phyloP scores from a whole-genome alignment of 2,888 invertebrate genomes.

The Sabatieria punctata region DNA sequence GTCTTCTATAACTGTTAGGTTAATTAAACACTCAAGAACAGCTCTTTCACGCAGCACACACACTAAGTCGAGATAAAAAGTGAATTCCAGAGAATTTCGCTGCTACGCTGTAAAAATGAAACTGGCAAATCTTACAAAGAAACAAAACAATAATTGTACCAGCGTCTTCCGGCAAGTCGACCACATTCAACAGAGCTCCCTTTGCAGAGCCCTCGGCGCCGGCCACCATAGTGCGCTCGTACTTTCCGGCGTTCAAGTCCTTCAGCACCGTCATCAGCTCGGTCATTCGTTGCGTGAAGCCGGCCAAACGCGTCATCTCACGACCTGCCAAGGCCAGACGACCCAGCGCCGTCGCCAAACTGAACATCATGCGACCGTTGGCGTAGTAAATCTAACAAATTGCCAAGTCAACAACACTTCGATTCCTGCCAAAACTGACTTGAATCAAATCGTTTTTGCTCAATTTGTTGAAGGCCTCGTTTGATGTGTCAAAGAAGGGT shows the following conservation, averaged over 20 bases:
- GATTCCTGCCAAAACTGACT: conserved; percentile 34
- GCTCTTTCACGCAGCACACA: too few species aligned
- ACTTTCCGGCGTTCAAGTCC: conserved; percentile 45
- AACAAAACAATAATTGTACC: too few species aligned
- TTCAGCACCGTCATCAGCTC: conserved; percentile 65
- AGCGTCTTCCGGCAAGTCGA: too few species aligned
- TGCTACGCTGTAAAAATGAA: too few species aligned
- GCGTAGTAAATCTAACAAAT: conserved; percentile 66
- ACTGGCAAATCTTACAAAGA: too few species aligned
- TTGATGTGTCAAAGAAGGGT: conserved; percentile 65
- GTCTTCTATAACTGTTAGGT: conserved; percentile 5
- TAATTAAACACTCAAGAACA: too few species aligned
- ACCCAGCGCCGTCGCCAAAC: conserved; percentile 91
- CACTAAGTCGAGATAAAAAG: too few species aligned
- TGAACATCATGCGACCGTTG: conserved; percentile 84
- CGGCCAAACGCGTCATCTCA: conserved; percentile 79
- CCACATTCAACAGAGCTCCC: too few species aligned
- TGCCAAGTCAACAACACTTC: neutral
- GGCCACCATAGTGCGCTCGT: conserved; percentile 48
- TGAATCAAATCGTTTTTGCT: conserved; percentile 60
- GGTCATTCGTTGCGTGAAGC: conserved; percentile 80
- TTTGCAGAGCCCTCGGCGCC: too few species aligned
- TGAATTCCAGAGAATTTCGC: too few species aligned
- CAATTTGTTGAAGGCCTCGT: conserved; percentile 53
- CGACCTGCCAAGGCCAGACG: conserved; percentile 78